Conservation (phyloP, 2,888 invertebrate species). For the Cephus nigrinus region DNA sequence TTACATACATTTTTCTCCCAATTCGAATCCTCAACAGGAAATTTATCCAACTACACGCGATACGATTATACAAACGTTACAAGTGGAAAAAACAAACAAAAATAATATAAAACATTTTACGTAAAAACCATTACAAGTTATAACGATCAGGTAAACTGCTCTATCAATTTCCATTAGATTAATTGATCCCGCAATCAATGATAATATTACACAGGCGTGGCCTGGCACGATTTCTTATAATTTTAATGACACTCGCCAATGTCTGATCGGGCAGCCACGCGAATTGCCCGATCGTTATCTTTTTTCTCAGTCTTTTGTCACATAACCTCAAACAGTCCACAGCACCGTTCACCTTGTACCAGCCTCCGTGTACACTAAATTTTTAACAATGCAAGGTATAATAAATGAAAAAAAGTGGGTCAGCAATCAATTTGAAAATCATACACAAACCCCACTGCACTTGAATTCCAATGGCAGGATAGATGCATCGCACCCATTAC, state of each 20-base stretch:
- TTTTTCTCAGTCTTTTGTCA: neutral
- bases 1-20: neutral
- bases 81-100: neutral
- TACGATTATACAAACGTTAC: neutral
- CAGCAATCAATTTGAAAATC: neutral
- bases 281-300: constrained; percentile 17
- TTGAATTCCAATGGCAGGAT: neutral
- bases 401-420: neutral
- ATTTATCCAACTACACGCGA: neutral
- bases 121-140: neutral
- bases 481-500: neutral
- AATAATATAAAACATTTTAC: neutral
- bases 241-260: constrained; percentile 46
- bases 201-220: constrained; percentile 49
- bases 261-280: constrained; percentile 35
- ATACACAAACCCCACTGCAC: neutral
- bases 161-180: constrained; percentile 32
- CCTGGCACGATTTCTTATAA: constrained; percentile 52
- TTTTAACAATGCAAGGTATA: neutral
- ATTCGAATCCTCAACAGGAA: neutral
- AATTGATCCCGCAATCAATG: constrained; percentile 38
- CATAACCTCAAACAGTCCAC: neutral
- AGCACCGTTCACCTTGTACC: neutral
- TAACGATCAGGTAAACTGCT: neutral
- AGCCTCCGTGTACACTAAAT: neutral